Conservation (phyloP, 1,140 invertebrate species). For the Polyergus mexicanus region DNA sequence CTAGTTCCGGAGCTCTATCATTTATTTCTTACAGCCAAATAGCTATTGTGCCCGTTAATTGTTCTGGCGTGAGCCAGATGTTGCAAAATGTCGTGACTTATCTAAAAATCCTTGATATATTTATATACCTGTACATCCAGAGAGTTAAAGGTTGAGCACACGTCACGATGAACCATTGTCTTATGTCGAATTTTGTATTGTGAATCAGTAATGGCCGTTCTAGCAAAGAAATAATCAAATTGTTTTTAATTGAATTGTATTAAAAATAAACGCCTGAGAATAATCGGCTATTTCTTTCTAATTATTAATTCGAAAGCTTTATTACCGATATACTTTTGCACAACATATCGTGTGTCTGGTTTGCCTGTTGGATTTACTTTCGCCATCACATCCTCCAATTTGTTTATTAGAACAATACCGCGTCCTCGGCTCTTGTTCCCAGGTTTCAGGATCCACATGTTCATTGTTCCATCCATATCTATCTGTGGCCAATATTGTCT, state of each 20-base stretch:
- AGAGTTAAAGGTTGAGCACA: conserved; percentile 96
- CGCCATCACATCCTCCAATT: conserved; percentile 94
- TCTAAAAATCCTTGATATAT: conserved; percentile 7
- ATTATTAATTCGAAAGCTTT: conserved; percentile 22
- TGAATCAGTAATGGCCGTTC: conserved; percentile 95
- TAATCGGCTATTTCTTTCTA: conserved; percentile 1
- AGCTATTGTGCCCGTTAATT: conserved; percentile 29
- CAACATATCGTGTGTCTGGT: conserved; percentile 94
- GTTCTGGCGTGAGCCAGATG: conserved; percentile 28
- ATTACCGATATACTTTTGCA: conserved; percentile 98
- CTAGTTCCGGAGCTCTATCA: conserved; percentile 42
- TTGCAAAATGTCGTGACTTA: conserved; percentile 51
- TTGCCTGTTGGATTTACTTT: conserved; percentile 88
- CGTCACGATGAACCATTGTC: conserved; percentile 97
- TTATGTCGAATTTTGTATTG: conserved; percentile 97
- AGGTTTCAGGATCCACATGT: conserved; percentile 98
- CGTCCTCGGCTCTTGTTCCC: conserved; percentile 96
- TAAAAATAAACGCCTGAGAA: not conserved
- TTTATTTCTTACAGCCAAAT: conserved; percentile 31
- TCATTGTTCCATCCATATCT: conserved; percentile 93
- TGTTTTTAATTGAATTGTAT: conserved; percentile 27
- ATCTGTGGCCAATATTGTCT: conserved; percentile 92
- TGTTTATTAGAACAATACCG: conserved; percentile 95
- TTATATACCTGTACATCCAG: conserved; percentile 95
- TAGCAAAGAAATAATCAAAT: conserved; percentile 81